Conservation (phyloP, 2,888 invertebrate genomes). For the Chouioia cunea region DNA sequence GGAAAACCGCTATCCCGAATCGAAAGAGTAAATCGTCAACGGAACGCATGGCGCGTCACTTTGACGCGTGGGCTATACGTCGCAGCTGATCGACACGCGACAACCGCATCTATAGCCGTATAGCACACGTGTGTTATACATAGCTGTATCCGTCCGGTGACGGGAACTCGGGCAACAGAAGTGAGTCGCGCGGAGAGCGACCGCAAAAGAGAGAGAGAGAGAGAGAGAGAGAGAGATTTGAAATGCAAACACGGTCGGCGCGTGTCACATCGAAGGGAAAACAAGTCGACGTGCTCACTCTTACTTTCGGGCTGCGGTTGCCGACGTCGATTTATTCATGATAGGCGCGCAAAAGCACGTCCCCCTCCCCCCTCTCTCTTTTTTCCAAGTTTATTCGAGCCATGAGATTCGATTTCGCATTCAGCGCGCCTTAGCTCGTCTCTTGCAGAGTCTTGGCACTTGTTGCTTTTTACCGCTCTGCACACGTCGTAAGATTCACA, state of each 20-base stretch:
- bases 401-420: constrained; percentile 19
- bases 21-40: no score
- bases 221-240: no score
- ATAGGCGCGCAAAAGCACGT: background rate
- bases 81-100: no score
- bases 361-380: background rate
- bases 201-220: no score
- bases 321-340: constrained; percentile 30
- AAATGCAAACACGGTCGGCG: background rate
- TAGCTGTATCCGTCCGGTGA: no score
- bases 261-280: constrained; percentile 7
- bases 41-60: no score
- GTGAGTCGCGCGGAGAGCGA: no score
- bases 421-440: background rate
- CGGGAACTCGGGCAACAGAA: no score
- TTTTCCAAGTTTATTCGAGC: constrained; percentile 11
- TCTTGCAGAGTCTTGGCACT: constrained; percentile 7
- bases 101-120: no score
- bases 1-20: no score
- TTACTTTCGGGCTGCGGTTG: constrained; percentile 21
- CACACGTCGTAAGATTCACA: background rate
- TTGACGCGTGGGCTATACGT: no score
- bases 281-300: constrained; percentile 16
- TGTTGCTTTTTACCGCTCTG: constrained; percentile 19
- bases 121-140: no score